Evolutionary conservation across 2,113 vertebrate species (phyloP).

Genomic region (Bettongia penicillata): DNA sequence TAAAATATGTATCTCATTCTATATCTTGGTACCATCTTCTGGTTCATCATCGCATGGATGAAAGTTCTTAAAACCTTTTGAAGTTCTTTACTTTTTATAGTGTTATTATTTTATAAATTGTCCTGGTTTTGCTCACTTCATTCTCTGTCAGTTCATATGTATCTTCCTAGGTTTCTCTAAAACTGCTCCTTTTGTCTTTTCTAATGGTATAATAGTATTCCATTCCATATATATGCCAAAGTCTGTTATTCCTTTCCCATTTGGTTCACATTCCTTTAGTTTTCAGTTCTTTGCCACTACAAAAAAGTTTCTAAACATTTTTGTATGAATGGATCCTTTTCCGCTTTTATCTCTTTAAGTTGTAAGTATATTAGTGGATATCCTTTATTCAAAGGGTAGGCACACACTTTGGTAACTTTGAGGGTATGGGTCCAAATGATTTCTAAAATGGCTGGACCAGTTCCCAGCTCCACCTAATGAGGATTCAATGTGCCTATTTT

Average conservation of each 20-base stretch:
- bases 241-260: background rate
- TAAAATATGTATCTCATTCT: background rate
- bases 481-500: too few species aligned
- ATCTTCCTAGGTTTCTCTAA: background rate
- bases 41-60: background rate
- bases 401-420: background rate
- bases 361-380: background rate
- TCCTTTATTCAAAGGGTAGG: background rate
- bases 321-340: background rate
- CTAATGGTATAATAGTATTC: background rate
- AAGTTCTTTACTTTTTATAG: background rate
- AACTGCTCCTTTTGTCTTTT: background rate
- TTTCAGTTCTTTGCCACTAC: background rate
- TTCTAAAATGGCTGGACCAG: background rate
- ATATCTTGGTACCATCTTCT: background rate
- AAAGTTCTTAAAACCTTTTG: background rate
- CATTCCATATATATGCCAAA: background rate
- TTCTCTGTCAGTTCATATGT: background rate
- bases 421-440: background rate
- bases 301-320: background rate
- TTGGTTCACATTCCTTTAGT: background rate
- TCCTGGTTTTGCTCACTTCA: background rate
- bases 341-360: background rate
- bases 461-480: background rate
- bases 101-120: background rate